phyloP scores from a whole-genome alignment of 2,797 vertebrate species.

The Amphiprion clarkii region DNA sequence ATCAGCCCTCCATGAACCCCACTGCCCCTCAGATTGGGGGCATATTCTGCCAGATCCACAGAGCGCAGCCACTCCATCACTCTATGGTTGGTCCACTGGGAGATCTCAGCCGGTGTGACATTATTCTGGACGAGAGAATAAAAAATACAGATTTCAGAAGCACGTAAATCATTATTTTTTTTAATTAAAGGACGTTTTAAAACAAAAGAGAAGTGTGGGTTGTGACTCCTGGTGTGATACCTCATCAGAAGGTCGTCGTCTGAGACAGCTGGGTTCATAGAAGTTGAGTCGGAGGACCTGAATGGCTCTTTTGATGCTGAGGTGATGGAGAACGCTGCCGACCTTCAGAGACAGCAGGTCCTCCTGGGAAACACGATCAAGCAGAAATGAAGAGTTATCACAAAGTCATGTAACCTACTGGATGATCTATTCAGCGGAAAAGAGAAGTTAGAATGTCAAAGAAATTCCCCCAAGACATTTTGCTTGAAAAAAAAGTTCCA shows the following conservation, averaged over 20 bases:
- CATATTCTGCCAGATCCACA: constrained; percentile 94
- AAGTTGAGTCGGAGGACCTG: constrained; percentile 94
- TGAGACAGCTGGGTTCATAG: constrained; percentile 92
- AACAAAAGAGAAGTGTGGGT: neutral
- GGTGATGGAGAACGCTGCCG: constrained; percentile 95
- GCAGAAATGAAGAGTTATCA: neutral
- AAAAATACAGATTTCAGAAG: neutral
- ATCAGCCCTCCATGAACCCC: constrained; percentile 96
- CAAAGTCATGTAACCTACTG: neutral
- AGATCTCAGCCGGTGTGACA: constrained; percentile 88
- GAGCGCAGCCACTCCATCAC: constrained; percentile 99
- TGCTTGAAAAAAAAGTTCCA: too few relatives aligned
- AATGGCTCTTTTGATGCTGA: constrained; percentile 96
- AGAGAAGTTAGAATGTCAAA: neutral
- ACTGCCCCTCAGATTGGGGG: constrained; percentile 95
- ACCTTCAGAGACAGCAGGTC: constrained; percentile 96
- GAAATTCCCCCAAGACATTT: neutral
- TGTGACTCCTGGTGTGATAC: constrained; percentile 70
- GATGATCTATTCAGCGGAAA: constrained; percentile 3
- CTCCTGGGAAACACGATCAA: constrained; percentile 83
- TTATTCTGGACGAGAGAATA: constrained; percentile 82
- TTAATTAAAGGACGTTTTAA: neutral
- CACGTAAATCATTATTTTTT: neutral
- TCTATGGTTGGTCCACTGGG: constrained; percentile 95
- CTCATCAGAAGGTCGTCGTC: constrained; percentile 94